A percentile compares a stretch with the other conserved stretches of the same genome.
phyloP scores from a whole-genome alignment of 53 echinoderm and acorn worm species.

The Temnopleurus reevesii region DNA sequence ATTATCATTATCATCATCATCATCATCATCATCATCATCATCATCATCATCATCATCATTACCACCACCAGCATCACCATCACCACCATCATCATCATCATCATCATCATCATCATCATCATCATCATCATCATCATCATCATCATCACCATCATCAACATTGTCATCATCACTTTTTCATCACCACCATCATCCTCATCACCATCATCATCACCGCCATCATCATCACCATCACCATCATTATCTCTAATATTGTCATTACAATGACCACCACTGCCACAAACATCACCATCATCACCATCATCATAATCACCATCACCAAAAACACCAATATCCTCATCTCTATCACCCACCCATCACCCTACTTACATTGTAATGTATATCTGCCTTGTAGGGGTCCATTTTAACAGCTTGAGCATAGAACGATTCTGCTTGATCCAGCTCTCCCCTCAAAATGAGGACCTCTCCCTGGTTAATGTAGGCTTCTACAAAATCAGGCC shows the following conservation, averaged over 20 bases:
- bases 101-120: not conserved
- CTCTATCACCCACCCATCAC: not conserved
- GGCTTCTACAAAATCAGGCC: constrained; percentile 73
- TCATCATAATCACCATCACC: not conserved
- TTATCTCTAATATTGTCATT: not conserved
- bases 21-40: too few species aligned
- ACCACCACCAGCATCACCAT: too few species aligned
- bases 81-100: not conserved
- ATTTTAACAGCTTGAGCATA: constrained; percentile 56
- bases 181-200: not conserved
- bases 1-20: constrained; percentile 69
- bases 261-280: not conserved
- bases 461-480: constrained; percentile 76
- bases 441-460: constrained; percentile 51
- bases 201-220: not conserved
- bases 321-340: not conserved
- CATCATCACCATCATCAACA: not conserved
- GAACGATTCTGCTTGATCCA: constrained; percentile 58
- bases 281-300: not conserved
- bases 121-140: not conserved
- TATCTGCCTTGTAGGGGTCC: constrained; percentile 66
- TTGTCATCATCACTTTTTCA: not conserved
- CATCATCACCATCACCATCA: not conserved
- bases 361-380: constrained; percentile 77
- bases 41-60: too few species aligned